Evolutionary conservation across 2,797 vertebrate genomes (phyloP).

Genomic region (Oryzias dopingdopingensis): DNA sequence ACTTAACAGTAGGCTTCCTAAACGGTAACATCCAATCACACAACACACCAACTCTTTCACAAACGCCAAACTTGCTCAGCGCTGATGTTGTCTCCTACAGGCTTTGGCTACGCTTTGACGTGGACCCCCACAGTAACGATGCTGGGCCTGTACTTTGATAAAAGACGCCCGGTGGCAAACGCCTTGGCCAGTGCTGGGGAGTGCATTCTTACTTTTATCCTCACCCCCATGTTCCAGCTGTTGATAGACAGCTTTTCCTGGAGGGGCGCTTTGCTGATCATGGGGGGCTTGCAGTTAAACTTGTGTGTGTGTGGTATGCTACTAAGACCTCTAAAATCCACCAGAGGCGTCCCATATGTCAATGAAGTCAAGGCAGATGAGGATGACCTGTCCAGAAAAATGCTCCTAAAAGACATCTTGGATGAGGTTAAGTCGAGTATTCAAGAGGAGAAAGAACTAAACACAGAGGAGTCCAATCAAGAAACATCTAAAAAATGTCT

Average conservation of each 20-base stretch:
- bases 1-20: slow-evolving; percentile 63
- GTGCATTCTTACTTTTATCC: slow-evolving; percentile 80
- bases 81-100: slow-evolving; percentile 33
- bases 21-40: slow-evolving; percentile 50
- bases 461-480: background rate
- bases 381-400: slow-evolving; percentile 21
- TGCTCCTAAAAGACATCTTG: slow-evolving; percentile 11
- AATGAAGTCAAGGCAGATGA: slow-evolving; percentile 29
- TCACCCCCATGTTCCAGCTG: slow-evolving; percentile 83
- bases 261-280: slow-evolving; percentile 79
- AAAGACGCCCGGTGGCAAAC: slow-evolving; percentile 74
- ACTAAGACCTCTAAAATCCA: slow-evolving; percentile 67
- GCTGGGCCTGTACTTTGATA: slow-evolving; percentile 75
- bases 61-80: background rate
- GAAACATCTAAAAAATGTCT: background rate
- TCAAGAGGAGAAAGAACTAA: slow-evolving; percentile 6
- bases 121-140: slow-evolving; percentile 73
- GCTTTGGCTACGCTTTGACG: slow-evolving; percentile 65
- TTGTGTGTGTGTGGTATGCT: slow-evolving; percentile 79
- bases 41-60: background rate
- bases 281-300: slow-evolving; percentile 80
- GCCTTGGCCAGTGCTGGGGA: slow-evolving; percentile 80
- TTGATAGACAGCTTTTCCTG: slow-evolving; percentile 79
- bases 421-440: slow-evolving; percentile 5
- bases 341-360: slow-evolving; percentile 8